These are phyloP conservation scores for Synergus itoensis DNA, from an alignment of 2,888 invertebrate genomes.

Conservation along the genomic window DNA sequence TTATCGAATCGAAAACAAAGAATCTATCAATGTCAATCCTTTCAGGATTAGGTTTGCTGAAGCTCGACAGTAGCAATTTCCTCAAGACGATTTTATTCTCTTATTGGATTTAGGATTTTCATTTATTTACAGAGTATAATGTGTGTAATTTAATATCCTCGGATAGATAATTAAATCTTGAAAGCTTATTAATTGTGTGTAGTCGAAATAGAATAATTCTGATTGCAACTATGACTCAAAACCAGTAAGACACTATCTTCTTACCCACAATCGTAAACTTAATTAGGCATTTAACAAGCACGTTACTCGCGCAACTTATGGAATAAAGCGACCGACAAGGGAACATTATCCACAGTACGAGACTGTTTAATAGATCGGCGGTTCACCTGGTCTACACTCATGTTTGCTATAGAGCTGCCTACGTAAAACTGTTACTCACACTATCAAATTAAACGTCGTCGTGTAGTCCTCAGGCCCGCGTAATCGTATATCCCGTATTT, in stretches of 20 bases:
- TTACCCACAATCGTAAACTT: constrained; percentile 31
- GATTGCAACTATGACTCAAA: background rate
- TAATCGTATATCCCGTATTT: constrained; percentile 31
- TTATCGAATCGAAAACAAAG: constrained; percentile 38
- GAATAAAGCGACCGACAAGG: constrained; percentile 42
- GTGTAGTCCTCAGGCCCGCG: constrained; percentile 1
- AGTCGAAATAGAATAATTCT: background rate
- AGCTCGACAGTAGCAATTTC: constrained; percentile 25
- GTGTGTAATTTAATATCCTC: too few species aligned
- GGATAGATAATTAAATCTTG: too few species aligned
- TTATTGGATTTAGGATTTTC: background rate
- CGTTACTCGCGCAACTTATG: constrained; percentile 37
- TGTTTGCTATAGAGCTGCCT: constrained; percentile 4
- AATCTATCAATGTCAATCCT: constrained; percentile 34
- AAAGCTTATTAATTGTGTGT: background rate
- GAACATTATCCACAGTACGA: constrained; percentile 37
- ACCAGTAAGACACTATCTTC: constrained; percentile 26
- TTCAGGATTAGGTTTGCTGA: constrained; percentile 28
- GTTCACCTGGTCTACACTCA: constrained; percentile 34
- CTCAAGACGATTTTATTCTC: background rate
- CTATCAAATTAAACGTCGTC: constrained; percentile 24
- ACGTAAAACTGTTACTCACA: constrained; percentile 1
- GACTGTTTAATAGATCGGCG: constrained; percentile 33
- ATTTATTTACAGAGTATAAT: background rate
- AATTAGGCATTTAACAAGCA: constrained; percentile 42